Percentiles rank a stretch among this genome's conserved stretches.
phyloP scores from a whole-genome alignment of 2,888 invertebrate genomes.

The Pteria penguin region DNA sequence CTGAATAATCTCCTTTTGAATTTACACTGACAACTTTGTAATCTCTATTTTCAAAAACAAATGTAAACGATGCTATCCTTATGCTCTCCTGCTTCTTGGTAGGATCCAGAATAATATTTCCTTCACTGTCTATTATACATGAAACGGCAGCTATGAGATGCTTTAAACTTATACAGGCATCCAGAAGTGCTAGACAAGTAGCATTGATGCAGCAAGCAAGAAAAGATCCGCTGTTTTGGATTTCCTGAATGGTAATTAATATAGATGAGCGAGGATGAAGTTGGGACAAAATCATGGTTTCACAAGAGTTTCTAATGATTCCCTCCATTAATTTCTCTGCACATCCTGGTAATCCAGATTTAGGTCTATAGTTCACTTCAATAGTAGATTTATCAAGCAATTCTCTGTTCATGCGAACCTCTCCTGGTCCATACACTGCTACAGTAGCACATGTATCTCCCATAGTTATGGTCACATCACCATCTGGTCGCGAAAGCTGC shows the following conservation, averaged over 20 bases:
- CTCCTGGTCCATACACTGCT: conserved; percentile 90
- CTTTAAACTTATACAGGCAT: conserved; percentile 91
- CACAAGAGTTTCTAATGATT: conserved; percentile 88
- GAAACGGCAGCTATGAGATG: conserved; percentile 89
- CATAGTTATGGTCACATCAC: conserved; percentile 68
- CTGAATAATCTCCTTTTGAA: conserved; percentile 66
- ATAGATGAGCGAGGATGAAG: conserved; percentile 91
- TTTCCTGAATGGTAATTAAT: conserved; percentile 90
- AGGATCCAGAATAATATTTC: conserved; percentile 85
- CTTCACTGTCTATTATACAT: conserved; percentile 84
- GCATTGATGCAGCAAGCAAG: conserved; percentile 91
- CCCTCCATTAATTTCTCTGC: conserved; percentile 88
- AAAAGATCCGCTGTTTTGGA: conserved; percentile 85
- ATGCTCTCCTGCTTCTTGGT: conserved; percentile 80
- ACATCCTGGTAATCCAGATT: conserved; percentile 87
- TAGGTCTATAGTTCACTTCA: conserved; percentile 89
- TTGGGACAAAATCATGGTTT: conserved; percentile 86
- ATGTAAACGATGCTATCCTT: conserved; percentile 60
- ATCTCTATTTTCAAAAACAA: conserved; percentile 73
- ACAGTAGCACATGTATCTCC: conserved; percentile 89
- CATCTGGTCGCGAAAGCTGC: conserved; percentile 72
- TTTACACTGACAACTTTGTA: conserved; percentile 64
- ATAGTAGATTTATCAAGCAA: conserved; percentile 89
- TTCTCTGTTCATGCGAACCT: conserved; percentile 88
- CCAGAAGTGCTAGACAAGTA: conserved; percentile 89